These are phyloP conservation scores for Phaonia tiefii DNA, from an alignment of 2,888 invertebrate genomes.

Conservation along the genomic window DNA sequence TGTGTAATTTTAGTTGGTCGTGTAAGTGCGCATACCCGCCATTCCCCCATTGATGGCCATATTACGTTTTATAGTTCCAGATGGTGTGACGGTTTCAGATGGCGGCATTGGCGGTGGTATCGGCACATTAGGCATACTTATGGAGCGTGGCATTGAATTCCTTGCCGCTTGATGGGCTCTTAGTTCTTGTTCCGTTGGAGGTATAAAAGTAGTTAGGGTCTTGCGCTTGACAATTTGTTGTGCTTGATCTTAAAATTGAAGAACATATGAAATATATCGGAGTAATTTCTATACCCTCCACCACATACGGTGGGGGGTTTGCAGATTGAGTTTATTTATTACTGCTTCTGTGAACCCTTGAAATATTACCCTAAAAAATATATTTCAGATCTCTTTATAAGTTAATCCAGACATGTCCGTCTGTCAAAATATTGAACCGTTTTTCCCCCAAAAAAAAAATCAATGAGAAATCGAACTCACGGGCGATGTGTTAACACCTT, in stretches of 20 bases:
- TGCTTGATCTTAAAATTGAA: slow-evolving; percentile 65
- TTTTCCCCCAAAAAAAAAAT: too few relatives aligned
- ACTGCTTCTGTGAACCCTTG: too few relatives aligned
- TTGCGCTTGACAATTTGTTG: slow-evolving; percentile 69
- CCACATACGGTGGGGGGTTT: too few relatives aligned
- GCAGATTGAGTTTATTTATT: too few relatives aligned
- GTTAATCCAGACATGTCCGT: too few relatives aligned
- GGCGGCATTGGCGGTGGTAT: slow-evolving; percentile 81
- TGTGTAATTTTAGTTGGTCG: not conserved
- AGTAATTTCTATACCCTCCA: too few relatives aligned
- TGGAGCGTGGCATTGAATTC: slow-evolving; percentile 72
- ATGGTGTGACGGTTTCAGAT: slow-evolving; percentile 73
- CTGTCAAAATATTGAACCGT: too few relatives aligned
- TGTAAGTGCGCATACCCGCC: slow-evolving; percentile 53
- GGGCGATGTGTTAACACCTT: too few relatives aligned
- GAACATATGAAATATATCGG: too few relatives aligned
- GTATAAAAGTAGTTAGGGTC: slow-evolving; percentile 66
- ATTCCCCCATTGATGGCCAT: slow-evolving; percentile 74
- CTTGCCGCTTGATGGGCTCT: slow-evolving; percentile 61
- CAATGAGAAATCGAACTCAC: too few relatives aligned
- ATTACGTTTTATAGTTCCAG: slow-evolving; percentile 74
- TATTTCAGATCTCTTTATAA: too few relatives aligned
- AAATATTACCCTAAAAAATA: too few relatives aligned
- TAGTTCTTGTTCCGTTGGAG: slow-evolving; percentile 71
- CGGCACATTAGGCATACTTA: slow-evolving; percentile 79